phyloP scores from a whole-genome alignment of 2,113 vertebrate genomes.

The Lepisosteus oculatus region DNA sequence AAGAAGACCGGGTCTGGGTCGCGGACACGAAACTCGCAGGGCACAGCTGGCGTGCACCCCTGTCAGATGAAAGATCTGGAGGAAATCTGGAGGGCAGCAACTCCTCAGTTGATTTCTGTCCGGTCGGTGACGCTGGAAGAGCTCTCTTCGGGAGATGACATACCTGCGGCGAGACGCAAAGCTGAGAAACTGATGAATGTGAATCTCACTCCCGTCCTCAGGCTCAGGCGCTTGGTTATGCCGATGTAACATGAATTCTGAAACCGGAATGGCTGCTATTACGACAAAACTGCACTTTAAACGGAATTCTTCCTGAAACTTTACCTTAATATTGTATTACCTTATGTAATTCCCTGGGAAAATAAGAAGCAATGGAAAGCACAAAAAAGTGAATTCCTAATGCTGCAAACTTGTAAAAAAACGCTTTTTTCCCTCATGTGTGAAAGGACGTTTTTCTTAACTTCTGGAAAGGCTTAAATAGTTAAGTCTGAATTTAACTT shows the following conservation, averaged over 20 bases:
- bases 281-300: too few species aligned
- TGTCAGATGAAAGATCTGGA: neutral
- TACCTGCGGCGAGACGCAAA: neutral
- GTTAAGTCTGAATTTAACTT: too few species aligned
- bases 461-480: too few species aligned
- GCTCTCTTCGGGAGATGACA: neutral
- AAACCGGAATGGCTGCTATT: neutral
- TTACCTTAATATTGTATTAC: too few species aligned
- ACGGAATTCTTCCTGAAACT: too few species aligned
- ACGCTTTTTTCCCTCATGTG: too few species aligned
- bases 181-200: neutral
- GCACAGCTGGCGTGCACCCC: neutral
- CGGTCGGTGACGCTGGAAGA: neutral
- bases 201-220: neutral
- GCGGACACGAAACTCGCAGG: neutral
- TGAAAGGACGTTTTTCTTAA: too few species aligned
- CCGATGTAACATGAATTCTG: neutral
- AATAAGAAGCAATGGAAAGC: too few species aligned
- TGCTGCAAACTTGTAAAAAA: too few species aligned
- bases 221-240: neutral
- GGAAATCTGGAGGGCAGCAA: neutral
- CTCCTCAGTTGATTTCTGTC: neutral
- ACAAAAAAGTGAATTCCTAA: too few species aligned
- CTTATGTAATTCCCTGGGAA: too few species aligned
- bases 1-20: neutral